These are phyloP conservation scores for Amiota communis DNA, from an alignment of 2,888 invertebrate genomes.

Conservation along the genomic window DNA sequence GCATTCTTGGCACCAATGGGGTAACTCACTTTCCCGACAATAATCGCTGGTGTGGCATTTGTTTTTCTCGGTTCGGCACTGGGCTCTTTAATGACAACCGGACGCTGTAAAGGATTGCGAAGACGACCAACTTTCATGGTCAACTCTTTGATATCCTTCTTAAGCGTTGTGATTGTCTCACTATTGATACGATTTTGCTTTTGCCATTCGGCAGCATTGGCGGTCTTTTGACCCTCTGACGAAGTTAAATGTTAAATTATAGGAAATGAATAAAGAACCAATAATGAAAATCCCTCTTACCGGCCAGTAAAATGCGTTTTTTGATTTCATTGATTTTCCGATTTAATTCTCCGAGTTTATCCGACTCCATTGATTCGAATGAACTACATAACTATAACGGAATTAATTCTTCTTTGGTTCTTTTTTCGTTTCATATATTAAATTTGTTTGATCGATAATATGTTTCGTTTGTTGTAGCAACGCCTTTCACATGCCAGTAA, in stretches of 20 bases:
- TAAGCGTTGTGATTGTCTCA: slow-evolving; percentile 81
- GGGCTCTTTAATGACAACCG: slow-evolving; percentile 64
- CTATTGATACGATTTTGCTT: slow-evolving; percentile 82
- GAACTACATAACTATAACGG: background rate
- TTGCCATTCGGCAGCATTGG: slow-evolving; percentile 86
- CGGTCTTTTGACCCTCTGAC: slow-evolving; percentile 88
- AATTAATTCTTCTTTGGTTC: background rate
- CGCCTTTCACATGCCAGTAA: background rate
- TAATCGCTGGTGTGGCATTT: slow-evolving; percentile 58
- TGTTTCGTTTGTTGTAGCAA: slow-evolving; percentile 11
- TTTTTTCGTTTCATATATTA: background rate
- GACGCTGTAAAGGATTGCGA: slow-evolving; percentile 69
- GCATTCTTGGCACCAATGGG: slow-evolving; percentile 74
- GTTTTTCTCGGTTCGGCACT: slow-evolving; percentile 49
- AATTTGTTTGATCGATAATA: slow-evolving; percentile 17
- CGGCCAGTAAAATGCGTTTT: slow-evolving; percentile 88
- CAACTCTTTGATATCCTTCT: slow-evolving; percentile 82
- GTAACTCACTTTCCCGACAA: slow-evolving; percentile 70
- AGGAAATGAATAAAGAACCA: too few relatives aligned
- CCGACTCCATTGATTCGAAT: slow-evolving; percentile 60
- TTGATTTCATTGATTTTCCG: slow-evolving; percentile 88
- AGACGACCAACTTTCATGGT: slow-evolving; percentile 75
- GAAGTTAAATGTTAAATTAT: too few relatives aligned
- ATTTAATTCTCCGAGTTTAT: slow-evolving; percentile 74
- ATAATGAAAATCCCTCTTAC: slow-evolving; percentile 71